These are phyloP conservation scores for Otus scops DNA, from an alignment of 2,797 vertebrate species.

Conservation along the genomic window DNA sequence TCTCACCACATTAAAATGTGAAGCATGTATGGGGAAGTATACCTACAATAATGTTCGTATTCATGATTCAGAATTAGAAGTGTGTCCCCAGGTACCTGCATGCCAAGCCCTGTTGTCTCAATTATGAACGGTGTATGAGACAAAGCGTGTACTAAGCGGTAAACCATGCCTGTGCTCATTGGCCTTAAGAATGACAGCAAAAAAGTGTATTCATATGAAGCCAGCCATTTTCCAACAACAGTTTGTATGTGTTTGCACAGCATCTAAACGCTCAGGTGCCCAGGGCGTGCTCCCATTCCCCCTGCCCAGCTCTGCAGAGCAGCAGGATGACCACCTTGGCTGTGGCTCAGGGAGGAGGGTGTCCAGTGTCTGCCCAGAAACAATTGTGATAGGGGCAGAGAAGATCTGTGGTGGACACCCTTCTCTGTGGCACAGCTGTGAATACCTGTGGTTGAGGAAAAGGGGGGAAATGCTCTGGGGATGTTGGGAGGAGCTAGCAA, in stretches of 20 bases:
- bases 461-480: not conserved
- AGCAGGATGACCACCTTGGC: not conserved
- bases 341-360: not conserved
- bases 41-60: not conserved
- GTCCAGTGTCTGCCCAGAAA: not conserved
- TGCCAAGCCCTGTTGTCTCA: not conserved
- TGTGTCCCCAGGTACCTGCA: not conserved
- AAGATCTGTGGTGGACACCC: not conserved
- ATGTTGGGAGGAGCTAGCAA: not conserved
- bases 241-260: not conserved
- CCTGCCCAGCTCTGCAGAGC: not conserved
- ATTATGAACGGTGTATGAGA: not conserved
- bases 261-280: not conserved
- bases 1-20: not conserved
- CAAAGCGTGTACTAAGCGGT: not conserved
- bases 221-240: not conserved
- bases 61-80: not conserved
- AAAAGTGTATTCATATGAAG: not conserved
- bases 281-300: rapidly evolving
- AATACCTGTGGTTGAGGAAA: rapidly evolving
- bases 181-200: not conserved
- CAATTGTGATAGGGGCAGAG: rapidly evolving
- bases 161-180: not conserved
- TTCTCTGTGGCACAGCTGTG: not conserved
- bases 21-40: not conserved